A percentile compares a stretch with the other conserved stretches of the same genome.
Conservation (phyloP, 2,113 vertebrate genomes). For the Pseudopipra pipra region DNA sequence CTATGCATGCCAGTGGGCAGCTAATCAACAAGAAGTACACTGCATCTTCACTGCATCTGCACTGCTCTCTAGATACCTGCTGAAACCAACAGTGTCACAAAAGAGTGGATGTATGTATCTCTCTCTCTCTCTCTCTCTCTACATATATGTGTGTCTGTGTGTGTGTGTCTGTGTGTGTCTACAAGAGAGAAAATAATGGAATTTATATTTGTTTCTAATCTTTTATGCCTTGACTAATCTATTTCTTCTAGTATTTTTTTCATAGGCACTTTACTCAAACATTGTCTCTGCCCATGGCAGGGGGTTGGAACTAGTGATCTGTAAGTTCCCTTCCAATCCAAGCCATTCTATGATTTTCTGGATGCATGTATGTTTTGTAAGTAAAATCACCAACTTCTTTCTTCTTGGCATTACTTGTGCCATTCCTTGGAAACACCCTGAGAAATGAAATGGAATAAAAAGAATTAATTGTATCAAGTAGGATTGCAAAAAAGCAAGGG, state of each 20-base stretch:
- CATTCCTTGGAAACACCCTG: background rate
- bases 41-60: background rate
- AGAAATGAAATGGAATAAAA: slow-evolving; percentile 36
- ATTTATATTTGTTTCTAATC: background rate
- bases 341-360: background rate
- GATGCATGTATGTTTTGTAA: background rate
- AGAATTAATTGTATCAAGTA: background rate
- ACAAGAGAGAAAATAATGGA: background rate
- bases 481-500: background rate
- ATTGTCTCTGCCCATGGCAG: background rate
- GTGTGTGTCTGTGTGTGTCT: fast-evolving
- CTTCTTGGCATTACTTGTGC: background rate
- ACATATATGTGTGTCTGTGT: fast-evolving
- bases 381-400: background rate
- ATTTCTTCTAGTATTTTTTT: background rate
- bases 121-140: too few species aligned
- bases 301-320: background rate
- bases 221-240: background rate
- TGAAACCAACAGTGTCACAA: background rate
- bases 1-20: background rate
- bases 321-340: background rate
- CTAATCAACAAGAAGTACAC: background rate
- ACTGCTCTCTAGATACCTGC: background rate
- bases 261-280: background rate
- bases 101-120: fast-evolving